Conservation (phyloP, 2,888 invertebrate species). For the Drosophila lutescens region DNA sequence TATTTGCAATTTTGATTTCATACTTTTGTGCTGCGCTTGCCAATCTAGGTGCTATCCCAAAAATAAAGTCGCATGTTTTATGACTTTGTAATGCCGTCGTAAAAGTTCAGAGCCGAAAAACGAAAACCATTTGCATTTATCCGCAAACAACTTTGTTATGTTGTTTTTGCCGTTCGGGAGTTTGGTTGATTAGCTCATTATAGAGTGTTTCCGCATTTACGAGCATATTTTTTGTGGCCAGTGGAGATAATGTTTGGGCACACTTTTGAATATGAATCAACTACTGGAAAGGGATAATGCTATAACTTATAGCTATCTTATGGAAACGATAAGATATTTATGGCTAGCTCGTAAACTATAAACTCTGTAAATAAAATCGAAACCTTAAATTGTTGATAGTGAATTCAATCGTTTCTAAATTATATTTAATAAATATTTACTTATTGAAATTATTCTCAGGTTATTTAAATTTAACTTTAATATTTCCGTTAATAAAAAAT, state of each 20-base stretch:
- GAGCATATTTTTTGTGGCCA: constrained; percentile 45
- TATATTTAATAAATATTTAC: too few species aligned
- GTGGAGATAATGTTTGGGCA: constrained; percentile 20
- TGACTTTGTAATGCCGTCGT: constrained; percentile 60
- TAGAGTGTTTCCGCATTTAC: constrained; percentile 50
- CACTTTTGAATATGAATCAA: constrained; percentile 32
- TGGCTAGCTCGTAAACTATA: constrained; percentile 16
- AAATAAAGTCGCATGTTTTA: constrained; percentile 51
- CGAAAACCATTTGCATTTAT: constrained; percentile 58
- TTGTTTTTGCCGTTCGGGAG: constrained; percentile 1
- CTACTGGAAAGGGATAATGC: background rate
- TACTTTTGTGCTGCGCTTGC: constrained; percentile 26
- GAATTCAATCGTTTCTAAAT: too few species aligned
- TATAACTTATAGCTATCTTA: constrained; percentile 1
- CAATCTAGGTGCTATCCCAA: constrained; percentile 31
- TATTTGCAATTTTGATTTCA: constrained; percentile 34
- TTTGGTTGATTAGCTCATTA: constrained; percentile 57
- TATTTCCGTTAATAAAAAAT: too few species aligned
- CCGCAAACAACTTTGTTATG: constrained; percentile 20
- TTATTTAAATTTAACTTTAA: background rate
- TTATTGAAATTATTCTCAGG: background rate
- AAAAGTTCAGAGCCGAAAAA: constrained; percentile 50
- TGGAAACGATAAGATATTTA: constrained; percentile 1
- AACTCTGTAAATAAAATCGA: too few species aligned
- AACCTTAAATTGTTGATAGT: background rate